A percentile compares a stretch with the other conserved stretches of the same genome.
Evolutionary conservation across 2,797 vertebrate species (phyloP).

Genomic region (Ptychobarbus kaznakovi): DNA sequence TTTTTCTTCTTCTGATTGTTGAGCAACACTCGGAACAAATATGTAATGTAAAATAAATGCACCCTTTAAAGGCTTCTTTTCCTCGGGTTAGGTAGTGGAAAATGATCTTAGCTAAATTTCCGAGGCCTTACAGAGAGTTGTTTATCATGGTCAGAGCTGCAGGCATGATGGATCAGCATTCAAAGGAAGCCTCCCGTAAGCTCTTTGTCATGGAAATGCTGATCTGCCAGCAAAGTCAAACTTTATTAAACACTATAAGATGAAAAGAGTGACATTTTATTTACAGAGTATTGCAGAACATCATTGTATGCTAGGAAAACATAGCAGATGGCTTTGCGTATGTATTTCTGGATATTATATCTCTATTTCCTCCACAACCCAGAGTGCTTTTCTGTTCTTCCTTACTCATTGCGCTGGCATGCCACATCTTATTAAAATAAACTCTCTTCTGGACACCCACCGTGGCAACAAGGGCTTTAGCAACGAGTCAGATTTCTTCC

Average conservation of each 20-base stretch:
- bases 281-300: neutral
- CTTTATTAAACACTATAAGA: neutral
- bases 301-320: neutral
- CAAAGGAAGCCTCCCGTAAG: neutral
- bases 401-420: constrained; percentile 31
- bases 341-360: constrained; percentile 24
- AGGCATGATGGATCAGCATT: neutral
- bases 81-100: neutral
- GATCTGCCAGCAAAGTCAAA: neutral
- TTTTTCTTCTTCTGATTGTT: neutral
- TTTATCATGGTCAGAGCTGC: neutral
- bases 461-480: constrained; percentile 40
- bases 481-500: constrained; percentile 57
- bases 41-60: neutral
- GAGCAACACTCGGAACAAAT: neutral
- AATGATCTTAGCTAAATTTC: neutral
- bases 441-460: constrained; percentile 61
- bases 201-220: neutral
- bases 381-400: constrained; percentile 23
- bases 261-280: neutral
- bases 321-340: neutral
- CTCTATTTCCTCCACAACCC: constrained; percentile 2
- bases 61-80: neutral
- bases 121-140: neutral
- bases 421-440: constrained; percentile 72